Percentiles rank a stretch among this genome's conserved stretches.
Evolutionary conservation across 1,140 invertebrate species (phyloP).

Genomic region (Anoplophora glabripennis): DNA sequence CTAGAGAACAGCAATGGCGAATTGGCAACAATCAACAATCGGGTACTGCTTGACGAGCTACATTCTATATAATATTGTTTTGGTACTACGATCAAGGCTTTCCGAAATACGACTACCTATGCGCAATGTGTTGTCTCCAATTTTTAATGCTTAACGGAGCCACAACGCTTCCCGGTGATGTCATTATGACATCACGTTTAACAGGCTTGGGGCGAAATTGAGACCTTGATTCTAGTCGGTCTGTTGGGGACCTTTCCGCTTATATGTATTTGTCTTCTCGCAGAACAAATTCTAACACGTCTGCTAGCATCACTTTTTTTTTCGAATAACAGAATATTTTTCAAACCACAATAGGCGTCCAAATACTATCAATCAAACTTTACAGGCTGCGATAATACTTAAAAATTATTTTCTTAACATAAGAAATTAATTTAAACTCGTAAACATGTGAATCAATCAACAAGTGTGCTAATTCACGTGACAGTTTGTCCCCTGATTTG

Average conservation of each 20-base stretch:
- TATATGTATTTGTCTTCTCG: slow-evolving; percentile 10
- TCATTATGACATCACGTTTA: slow-evolving; percentile 48
- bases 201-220: slow-evolving; percentile 40
- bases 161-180: slow-evolving; percentile 47
- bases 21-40: slow-evolving; percentile 31
- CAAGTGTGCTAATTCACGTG: background rate
- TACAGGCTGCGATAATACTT: too few relatives aligned
- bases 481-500: too few relatives aligned
- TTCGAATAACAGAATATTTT: too few relatives aligned
- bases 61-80: slow-evolving; percentile 4
- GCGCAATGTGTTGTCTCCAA: background rate
- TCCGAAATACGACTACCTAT: slow-evolving; percentile 6
- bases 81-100: background rate
- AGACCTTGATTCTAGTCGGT: slow-evolving; percentile 42
- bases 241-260: slow-evolving; percentile 32
- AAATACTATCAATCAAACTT: too few relatives aligned
- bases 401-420: too few relatives aligned
- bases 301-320: too few relatives aligned
- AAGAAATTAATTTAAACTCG: background rate
- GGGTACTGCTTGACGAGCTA: background rate
- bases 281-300: background rate
- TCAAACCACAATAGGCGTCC: too few relatives aligned
- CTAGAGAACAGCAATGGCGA: slow-evolving; percentile 43
- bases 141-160: slow-evolving; percentile 22
- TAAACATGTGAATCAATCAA: slow-evolving; percentile 14